Percentiles rank a stretch among this genome's conserved stretches.
Evolutionary conservation across 2,888 invertebrate genomes (phyloP).

Genomic region (Agyllia agylla): DNA sequence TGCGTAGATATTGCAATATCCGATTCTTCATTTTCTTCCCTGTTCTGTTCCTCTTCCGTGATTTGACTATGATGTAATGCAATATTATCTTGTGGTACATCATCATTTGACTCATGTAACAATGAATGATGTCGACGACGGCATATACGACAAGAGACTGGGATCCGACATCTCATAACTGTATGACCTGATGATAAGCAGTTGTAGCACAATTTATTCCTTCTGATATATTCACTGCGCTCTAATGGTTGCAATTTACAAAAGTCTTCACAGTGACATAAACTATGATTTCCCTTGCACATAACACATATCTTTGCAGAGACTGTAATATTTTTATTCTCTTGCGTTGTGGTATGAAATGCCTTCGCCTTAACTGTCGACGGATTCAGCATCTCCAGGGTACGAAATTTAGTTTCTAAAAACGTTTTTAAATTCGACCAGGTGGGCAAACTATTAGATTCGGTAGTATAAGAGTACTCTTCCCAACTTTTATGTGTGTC

Average conservation of each 20-base stretch:
- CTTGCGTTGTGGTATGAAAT: neutral
- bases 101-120: neutral
- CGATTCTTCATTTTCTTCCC: neutral
- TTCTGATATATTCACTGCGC: too few species aligned
- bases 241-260: too few species aligned
- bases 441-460: neutral
- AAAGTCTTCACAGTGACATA: too few species aligned
- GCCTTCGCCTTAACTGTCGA: neutral
- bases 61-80: neutral
- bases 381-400: neutral
- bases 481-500: slow-evolving; percentile 63
- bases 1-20: neutral
- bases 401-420: slow-evolving; percentile 2
- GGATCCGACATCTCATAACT: neutral
- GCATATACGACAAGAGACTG: neutral
- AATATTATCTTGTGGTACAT: neutral
- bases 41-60: neutral
- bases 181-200: too few species aligned
- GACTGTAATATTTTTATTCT: too few species aligned
- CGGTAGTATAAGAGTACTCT: slow-evolving; percentile 20
- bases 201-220: too few species aligned
- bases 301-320: too few species aligned
- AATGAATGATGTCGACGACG: neutral
- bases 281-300: too few species aligned
- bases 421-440: neutral